Conservation (phyloP, 2,113 vertebrate species). For the Taurulus bubalis region DNA sequence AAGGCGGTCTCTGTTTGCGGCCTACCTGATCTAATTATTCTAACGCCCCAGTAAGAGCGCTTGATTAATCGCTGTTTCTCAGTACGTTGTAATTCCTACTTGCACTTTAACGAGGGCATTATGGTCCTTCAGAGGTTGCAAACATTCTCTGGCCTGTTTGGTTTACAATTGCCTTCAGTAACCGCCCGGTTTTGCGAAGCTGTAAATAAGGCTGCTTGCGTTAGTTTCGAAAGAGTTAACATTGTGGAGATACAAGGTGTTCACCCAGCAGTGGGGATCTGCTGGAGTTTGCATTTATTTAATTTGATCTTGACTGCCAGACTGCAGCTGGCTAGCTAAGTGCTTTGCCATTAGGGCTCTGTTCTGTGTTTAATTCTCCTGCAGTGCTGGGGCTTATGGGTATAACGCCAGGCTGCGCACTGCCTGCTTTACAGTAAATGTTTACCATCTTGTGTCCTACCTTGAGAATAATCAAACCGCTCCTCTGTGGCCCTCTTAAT, state of each 20-base stretch:
- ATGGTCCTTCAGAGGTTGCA: neutral
- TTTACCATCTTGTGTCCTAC: slow-evolving; percentile 46
- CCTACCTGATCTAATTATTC: slow-evolving; percentile 9
- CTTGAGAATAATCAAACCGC: slow-evolving; percentile 50
- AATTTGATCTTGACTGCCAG: slow-evolving; percentile 65
- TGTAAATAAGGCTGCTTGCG: slow-evolving; percentile 42
- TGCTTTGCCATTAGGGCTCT: slow-evolving; percentile 66
- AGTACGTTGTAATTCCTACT: neutral
- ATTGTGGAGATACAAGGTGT: slow-evolving; percentile 42
- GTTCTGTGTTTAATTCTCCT: slow-evolving; percentile 67
- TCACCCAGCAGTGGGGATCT: slow-evolving; percentile 49
- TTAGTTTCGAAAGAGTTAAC: slow-evolving; percentile 27
- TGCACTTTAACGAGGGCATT: neutral
- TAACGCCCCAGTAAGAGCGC: slow-evolving; percentile 7
- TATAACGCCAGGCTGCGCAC: slow-evolving; percentile 43
- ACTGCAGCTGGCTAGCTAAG: slow-evolving; percentile 66
- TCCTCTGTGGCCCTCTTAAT: slow-evolving; percentile 50
- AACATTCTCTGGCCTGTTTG: neutral
- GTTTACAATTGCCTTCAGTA: neutral
- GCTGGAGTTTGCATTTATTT: slow-evolving; percentile 67
- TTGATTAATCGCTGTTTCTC: slow-evolving; percentile 1
- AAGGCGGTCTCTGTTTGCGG: slow-evolving; percentile 20
- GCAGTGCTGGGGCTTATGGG: slow-evolving; percentile 50
- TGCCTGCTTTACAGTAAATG: slow-evolving; percentile 61
- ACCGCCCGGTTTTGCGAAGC: slow-evolving; percentile 2